These are phyloP conservation scores for Hiodon alosoides DNA, from an alignment of 2,113 vertebrate genomes.

Conservation along the genomic window DNA sequence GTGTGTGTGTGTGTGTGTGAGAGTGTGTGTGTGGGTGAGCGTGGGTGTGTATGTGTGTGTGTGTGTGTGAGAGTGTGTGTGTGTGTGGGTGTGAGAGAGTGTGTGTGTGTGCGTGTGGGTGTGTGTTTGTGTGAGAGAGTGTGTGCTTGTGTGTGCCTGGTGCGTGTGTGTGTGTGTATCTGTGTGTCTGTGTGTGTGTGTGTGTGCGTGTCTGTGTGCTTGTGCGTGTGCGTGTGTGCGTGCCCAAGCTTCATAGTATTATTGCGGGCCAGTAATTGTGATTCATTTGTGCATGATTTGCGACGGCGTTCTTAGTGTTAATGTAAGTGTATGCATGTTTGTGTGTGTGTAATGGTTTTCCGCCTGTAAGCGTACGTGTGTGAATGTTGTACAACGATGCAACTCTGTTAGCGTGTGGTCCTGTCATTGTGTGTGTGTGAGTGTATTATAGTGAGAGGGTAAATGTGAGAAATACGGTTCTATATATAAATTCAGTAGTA, in stretches of 20 bases:
- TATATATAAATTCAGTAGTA: slow-evolving; percentile 45
- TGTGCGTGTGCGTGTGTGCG: slow-evolving; percentile 16
- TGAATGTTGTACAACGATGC: neutral
- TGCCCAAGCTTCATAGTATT: neutral
- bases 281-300: neutral
- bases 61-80: slow-evolving; percentile 23
- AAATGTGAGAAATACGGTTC: slow-evolving; percentile 29
- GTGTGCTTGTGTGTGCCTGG: neutral
- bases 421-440: slow-evolving; percentile 8
- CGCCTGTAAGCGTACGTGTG: neutral
- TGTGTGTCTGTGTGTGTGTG: no score
- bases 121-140: no score
- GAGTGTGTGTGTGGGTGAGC: neutral
- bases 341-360: slow-evolving; percentile 16
- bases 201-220: slow-evolving; percentile 8
- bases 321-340: slow-evolving; percentile 7
- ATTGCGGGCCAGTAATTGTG: neutral
- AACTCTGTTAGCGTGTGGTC: neutral
- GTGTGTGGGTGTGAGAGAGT: no score
- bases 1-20: slow-evolving; percentile 19
- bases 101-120: no score
- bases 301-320: neutral
- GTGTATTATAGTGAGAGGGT: no score
- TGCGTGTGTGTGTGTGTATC: neutral
- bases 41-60: slow-evolving; percentile 10